Evolutionary conservation across 2,888 invertebrate genomes (phyloP).

Genomic region (Drosophila incognita): DNA sequence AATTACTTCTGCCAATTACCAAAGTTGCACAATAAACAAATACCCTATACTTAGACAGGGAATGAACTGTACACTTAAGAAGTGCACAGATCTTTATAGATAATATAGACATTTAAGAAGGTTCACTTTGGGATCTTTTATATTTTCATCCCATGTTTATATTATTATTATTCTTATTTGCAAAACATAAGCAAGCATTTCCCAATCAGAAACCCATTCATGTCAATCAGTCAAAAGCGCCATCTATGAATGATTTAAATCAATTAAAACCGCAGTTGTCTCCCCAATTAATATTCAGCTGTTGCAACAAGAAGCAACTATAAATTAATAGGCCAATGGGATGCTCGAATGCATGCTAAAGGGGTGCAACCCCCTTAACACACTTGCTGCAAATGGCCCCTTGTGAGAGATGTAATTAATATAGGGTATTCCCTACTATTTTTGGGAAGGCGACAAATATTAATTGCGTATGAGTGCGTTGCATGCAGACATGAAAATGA

Average conservation of each 20-base stretch:
- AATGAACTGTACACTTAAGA: background rate
- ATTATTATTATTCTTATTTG: background rate
- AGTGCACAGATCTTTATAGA: background rate
- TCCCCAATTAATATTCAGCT: constrained; percentile 17
- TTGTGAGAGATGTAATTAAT: constrained; percentile 72
- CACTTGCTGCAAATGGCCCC: constrained; percentile 39
- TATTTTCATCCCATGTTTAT: no score
- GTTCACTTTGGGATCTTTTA: no score
- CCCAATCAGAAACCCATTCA: no score
- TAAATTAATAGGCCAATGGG: constrained; percentile 42
- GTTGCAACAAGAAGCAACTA: constrained; percentile 37
- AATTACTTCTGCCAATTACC: background rate
- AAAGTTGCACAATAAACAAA: background rate
- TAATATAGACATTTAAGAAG: background rate
- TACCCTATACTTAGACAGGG: background rate
- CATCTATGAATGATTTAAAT: constrained; percentile 18
- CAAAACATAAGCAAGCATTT: background rate
- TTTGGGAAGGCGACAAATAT: constrained; percentile 65
- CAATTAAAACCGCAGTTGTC: constrained; percentile 9
- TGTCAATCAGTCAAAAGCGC: constrained; percentile 6
- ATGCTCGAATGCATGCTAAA: background rate
- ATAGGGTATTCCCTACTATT: constrained; percentile 33
- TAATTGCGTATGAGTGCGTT: constrained; percentile 71
- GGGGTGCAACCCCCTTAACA: background rate
- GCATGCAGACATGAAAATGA: constrained; percentile 64